Base-by-base conservation (phyloP, 1,140 invertebrate species). In the Hypsibius dujardini region DNA sequence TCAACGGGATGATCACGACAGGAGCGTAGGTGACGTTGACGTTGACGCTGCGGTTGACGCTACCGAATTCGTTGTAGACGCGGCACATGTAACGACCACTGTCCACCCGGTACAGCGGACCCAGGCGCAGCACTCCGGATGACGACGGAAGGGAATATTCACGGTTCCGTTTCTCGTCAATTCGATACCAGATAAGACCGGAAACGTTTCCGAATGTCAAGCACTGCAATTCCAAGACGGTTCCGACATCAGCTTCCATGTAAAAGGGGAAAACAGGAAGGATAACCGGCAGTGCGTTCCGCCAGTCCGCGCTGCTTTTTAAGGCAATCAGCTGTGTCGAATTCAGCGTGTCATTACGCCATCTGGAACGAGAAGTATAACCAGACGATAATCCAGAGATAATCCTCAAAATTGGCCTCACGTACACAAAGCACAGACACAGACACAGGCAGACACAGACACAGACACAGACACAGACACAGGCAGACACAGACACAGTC, bases 221-320 rank as follows among this genome's bases (percentile, higher is more conserved):
- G 42, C 62, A 67, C 62, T 67, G 62, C 3, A 67, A 3, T 67
- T 67, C 62, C 62, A 67, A 42, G 62, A 67, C 62, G 3, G 3
- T 67, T 7, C 62, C 62, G 7, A 67, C 12, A 67, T 67, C 62
- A 12, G 42, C 42, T 12, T 3, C 45, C 3, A 67, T 67, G 3
- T 3, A 14, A 3, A 14, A 3, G 7, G 62, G 62, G 62, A 67
- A 67, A 14, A 42, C 45, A 12, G 62, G 62, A 67, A 67, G 7
- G 7, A 67, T 67, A 3, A 14, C 7, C 7, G 62, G 62, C 45
- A 42, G 45, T 3, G 62, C 62, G 42, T 14, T 42, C 3, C 7
- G 42, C 62, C 62, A 67, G 3, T 67, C 62, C 3, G 7, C 3
- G 12, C 3, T 14, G 7, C 45, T 42, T 42, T 14, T 67, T 42